phyloP scores from a whole-genome alignment of 2,888 invertebrate genomes.

The Nephrocerus scutellatus region DNA sequence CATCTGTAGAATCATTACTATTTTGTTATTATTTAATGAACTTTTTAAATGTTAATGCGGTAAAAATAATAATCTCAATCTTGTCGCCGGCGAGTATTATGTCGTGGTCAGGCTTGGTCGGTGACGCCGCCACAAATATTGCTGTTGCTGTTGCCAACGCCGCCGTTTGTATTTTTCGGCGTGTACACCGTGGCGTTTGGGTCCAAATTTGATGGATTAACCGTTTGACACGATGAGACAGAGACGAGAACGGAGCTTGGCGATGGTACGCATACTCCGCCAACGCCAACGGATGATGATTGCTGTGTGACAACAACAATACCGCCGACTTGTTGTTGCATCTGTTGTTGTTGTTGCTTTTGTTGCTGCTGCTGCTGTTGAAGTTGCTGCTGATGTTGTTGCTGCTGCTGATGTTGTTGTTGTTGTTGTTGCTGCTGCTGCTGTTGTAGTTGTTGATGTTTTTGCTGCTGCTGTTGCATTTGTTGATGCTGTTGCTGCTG shows the following conservation, averaged over 20 bases:
- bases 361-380: constrained; percentile 24
- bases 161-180: constrained; percentile 60
- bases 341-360: constrained; percentile 25
- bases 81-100: constrained; percentile 39
- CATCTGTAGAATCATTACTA: no score
- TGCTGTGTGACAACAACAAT: constrained; percentile 37
- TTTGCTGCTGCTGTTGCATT: constrained; percentile 20
- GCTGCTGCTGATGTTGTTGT: constrained; percentile 22
- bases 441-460: constrained; percentile 23
- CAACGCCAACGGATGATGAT: constrained; percentile 36
- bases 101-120: constrained; percentile 22
- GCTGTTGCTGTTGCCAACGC: constrained; percentile 30
- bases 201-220: constrained; percentile 58
- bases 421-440: constrained; percentile 23
- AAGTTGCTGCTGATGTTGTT: constrained; percentile 19
- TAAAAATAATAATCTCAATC: constrained; percentile 44
- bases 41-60: no score
- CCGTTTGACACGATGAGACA: constrained; percentile 22
- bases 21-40: no score
- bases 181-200: constrained; percentile 90
- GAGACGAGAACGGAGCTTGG: constrained; percentile 32
- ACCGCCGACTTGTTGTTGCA: constrained; percentile 32
- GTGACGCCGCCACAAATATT: constrained; percentile 22
- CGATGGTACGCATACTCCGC: constrained; percentile 36
- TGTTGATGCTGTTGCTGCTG: constrained; percentile 19